Evolutionary conservation across 2,113 vertebrate genomes (phyloP).

Genomic region (Bubo blakistoni): DNA sequence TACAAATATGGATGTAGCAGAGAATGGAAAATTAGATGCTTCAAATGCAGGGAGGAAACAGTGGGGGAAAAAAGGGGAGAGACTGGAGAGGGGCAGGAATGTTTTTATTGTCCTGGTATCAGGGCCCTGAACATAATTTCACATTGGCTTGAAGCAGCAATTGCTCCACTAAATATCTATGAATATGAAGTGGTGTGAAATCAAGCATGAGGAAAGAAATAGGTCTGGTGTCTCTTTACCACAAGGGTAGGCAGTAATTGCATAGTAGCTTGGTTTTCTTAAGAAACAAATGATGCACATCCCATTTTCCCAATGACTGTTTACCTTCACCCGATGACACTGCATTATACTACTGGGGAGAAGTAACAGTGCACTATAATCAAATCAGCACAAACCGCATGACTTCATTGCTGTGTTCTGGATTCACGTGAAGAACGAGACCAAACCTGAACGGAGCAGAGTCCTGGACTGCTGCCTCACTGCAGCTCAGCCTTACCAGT

Average conservation of each 20-base stretch:
- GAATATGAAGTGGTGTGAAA: not conserved
- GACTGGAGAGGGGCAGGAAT: not conserved
- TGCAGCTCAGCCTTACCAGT: not conserved
- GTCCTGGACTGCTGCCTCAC: not conserved
- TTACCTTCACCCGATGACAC: not conserved
- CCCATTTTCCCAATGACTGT: not conserved
- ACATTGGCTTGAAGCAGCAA: not conserved
- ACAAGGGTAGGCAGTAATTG: not conserved
- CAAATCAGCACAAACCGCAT: not conserved
- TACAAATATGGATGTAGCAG: not conserved
- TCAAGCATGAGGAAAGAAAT: not conserved
- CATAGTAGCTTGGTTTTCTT: not conserved
- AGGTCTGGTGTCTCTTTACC: not conserved
- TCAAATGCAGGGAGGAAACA: not conserved
- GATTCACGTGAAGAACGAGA: not conserved
- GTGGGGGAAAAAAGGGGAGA: not conserved
- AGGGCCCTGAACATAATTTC: not conserved
- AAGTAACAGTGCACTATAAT: not conserved
- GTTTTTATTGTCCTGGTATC: not conserved
- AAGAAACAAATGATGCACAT: not conserved
- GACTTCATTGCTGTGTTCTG: not conserved
- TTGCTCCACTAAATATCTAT: not conserved
- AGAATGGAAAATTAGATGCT: not conserved
- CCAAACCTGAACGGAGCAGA: not conserved
- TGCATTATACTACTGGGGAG: not conserved